Evolutionary conservation across 2,888 invertebrate species (phyloP), one percentile per base, ranked within the genome.

Genomic region (Gisinianus flammeolus): DNA sequence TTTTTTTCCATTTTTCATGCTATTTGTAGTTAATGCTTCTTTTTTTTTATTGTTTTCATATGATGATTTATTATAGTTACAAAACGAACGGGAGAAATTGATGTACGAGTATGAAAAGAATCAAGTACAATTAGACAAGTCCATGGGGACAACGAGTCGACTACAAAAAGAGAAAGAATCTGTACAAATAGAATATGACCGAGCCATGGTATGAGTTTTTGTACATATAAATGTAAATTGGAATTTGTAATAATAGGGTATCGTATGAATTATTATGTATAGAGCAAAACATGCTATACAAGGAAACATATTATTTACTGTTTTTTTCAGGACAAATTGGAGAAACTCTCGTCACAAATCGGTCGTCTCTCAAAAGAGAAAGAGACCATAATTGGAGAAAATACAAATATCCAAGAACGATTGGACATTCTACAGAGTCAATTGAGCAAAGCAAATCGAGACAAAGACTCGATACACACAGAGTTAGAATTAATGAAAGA

Each of bases 151-250:
- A 87, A 91, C 94, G 68, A 93, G 93, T 74, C 90, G 96, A 77
- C 91, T 95, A 86, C 95, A 95, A 88, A 96, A 96, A 87, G 96
- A 97, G 87, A 90, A 94, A 74, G 96, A 96, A 87, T 91, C 93
- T 2, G 91, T 93, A 31, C 93, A 94, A 85, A 87, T 94, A 81
- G 96, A 96, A 66, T 30, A 92, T 77, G 96, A 96, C 87, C 90
- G 96, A 5, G 16, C 76, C 26, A 33, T 70, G 58, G 64, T n/a
- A n/a, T n/a, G n/a, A 44, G 44, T 19, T 44, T 44, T 4, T 44
- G 2, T 44, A n/a, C n/a, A n/a, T 44, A 16, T 44, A 44, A 44
- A 44, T 44, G 44, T 12, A 35, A 6, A 44, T 44, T 44, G 19
- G 19, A 44, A 44, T 44, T 2, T 44, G 2, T 12, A 44, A 44